Evolutionary conservation across 2,113 vertebrate species (phyloP).

Genomic region (Etheostoma spectabile): DNA sequence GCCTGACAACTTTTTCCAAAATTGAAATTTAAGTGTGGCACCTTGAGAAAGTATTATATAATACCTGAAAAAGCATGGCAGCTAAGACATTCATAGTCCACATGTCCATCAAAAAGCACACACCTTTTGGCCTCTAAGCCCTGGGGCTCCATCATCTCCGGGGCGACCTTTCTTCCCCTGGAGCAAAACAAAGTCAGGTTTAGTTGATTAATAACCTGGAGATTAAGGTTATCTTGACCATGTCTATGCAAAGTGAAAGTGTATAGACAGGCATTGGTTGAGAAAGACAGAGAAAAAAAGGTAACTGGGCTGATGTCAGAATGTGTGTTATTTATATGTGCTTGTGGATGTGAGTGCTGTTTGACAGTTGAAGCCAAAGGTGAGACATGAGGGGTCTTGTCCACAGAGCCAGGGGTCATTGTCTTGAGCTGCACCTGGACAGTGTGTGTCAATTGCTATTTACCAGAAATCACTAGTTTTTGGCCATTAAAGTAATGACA

Average conservation of each 20-base stretch:
- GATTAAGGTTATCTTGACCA: too few species aligned
- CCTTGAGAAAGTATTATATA: slow-evolving; percentile 8
- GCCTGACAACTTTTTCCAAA: not conserved
- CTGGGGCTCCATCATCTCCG: slow-evolving; percentile 88
- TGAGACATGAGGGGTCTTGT: slow-evolving; percentile 64
- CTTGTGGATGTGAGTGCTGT: slow-evolving; percentile 17
- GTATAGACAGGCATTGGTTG: slow-evolving; percentile 4
- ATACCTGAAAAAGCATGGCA: not conserved
- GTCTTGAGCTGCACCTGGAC: slow-evolving; percentile 72
- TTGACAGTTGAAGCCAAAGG: slow-evolving; percentile 17
- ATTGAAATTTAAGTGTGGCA: not conserved
- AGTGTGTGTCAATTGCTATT: slow-evolving; percentile 36
- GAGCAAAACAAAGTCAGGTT: slow-evolving; percentile 55
- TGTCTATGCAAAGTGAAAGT: not conserved
- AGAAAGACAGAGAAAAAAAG: not conserved
- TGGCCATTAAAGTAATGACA: slow-evolving; percentile 74
- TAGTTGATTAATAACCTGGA: not conserved
- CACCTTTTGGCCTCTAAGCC: slow-evolving; percentile 91
- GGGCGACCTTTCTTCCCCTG: slow-evolving; percentile 92
- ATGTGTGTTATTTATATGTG: slow-evolving; percentile 7
- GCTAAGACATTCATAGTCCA: slow-evolving; percentile 20
- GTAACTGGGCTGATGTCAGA: slow-evolving; percentile 12
- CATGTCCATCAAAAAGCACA: slow-evolving; percentile 37
- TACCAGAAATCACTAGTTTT: slow-evolving; percentile 49
- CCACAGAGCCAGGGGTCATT: slow-evolving; percentile 42